A percentile compares a stretch with the other conserved stretches of the same genome.
Conservation (phyloP, 2,113 vertebrate species). For the Pipa parva region DNA sequence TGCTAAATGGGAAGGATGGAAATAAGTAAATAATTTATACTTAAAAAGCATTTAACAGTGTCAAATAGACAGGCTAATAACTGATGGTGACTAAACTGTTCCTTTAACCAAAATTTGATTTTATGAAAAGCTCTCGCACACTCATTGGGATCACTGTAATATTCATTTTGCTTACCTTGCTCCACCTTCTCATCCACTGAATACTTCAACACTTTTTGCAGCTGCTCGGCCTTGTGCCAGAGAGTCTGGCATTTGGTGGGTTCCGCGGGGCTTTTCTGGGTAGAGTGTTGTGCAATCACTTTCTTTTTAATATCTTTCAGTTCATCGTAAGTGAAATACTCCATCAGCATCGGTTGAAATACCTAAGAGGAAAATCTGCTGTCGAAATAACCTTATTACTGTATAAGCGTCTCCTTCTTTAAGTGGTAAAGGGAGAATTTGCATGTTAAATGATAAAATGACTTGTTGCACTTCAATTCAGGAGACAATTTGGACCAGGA, state of each 20-base stretch:
- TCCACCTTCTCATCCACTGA: slow-evolving; percentile 87
- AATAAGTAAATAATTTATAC: too few species aligned
- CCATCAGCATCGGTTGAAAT: slow-evolving; percentile 98
- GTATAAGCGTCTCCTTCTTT: too few species aligned
- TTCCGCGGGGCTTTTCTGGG: slow-evolving; percentile 76
- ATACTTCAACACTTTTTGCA: slow-evolving; percentile 90
- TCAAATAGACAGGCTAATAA: too few species aligned
- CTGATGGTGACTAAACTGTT: too few species aligned
- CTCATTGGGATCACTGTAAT: neutral
- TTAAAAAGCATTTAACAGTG: too few species aligned
- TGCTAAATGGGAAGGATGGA: too few species aligned
- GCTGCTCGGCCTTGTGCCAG: slow-evolving; percentile 87
- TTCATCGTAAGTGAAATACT: slow-evolving; percentile 96
- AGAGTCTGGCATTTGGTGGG: slow-evolving; percentile 79
- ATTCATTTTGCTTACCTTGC: slow-evolving; percentile 66
- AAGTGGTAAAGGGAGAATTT: too few species aligned
- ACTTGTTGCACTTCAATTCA: too few species aligned
- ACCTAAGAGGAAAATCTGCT: slow-evolving; percentile 65
- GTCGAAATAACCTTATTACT: neutral
- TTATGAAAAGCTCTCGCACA: too few species aligned
- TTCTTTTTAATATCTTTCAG: slow-evolving; percentile 96
- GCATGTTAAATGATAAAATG: too few species aligned
- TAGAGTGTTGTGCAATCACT: slow-evolving; percentile 92
- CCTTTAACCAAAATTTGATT: too few species aligned
- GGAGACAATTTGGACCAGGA: too few species aligned